These are phyloP conservation scores for Hipparchia sbordonii DNA, from an alignment of 2,888 invertebrate species.

Conservation along the genomic window DNA sequence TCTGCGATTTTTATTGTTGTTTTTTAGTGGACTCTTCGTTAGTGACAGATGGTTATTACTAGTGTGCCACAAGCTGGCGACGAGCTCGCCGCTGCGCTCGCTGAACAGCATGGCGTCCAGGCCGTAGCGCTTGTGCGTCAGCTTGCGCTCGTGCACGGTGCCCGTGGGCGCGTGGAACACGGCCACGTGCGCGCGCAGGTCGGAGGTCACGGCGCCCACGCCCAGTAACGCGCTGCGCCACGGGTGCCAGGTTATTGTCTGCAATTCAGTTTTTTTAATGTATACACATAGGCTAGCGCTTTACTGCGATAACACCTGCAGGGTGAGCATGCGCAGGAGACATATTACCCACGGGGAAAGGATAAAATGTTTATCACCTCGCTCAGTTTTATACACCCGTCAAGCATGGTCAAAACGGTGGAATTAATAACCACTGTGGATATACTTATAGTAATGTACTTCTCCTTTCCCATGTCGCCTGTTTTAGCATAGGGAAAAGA, in stretches of 20 bases:
- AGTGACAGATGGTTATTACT: constrained; percentile 46
- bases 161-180: constrained; percentile 62
- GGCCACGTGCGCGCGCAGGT: constrained; percentile 51
- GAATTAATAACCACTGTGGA: too few relatives aligned
- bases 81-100: constrained; percentile 70
- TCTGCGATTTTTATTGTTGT: too few relatives aligned
- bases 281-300: too few relatives aligned
- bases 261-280: neutral
- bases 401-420: too few relatives aligned
- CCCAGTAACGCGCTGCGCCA: constrained; percentile 73
- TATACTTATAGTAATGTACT: too few relatives aligned
- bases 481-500: too few relatives aligned
- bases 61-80: constrained; percentile 69
- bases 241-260: constrained; percentile 75
- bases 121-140: constrained; percentile 48
- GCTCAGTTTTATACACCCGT: too few relatives aligned
- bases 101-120: constrained; percentile 75
- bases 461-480: too few relatives aligned
- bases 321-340: too few relatives aligned
- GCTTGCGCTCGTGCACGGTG: constrained; percentile 44
- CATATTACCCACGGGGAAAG: too few relatives aligned
- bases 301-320: too few relatives aligned
- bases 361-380: too few relatives aligned
- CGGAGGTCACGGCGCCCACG: constrained; percentile 53
- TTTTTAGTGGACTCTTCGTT: neutral